Conservation (phyloP, 2,797 vertebrate genomes). For the Dryobates pubescens region DNA sequence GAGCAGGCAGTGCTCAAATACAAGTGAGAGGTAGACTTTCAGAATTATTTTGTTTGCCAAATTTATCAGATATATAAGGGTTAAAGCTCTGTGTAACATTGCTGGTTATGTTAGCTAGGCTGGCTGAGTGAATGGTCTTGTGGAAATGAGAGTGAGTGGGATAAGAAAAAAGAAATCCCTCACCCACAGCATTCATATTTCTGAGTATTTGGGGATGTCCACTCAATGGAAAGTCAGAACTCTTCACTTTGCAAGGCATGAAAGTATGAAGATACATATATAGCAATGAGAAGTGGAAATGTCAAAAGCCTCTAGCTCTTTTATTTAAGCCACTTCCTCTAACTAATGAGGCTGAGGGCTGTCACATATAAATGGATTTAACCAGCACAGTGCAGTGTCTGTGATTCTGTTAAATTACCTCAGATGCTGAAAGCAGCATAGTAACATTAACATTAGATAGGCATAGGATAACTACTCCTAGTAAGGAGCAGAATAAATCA, state of each 20-base stretch:
- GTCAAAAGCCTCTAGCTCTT: neutral
- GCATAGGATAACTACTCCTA: neutral
- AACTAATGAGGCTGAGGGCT: neutral
- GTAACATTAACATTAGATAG: neutral
- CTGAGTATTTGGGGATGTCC: slow-evolving; percentile 22
- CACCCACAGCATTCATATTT: neutral
- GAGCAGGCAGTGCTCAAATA: neutral
- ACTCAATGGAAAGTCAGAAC: neutral
- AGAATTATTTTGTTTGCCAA: neutral
- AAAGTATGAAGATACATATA: neutral
- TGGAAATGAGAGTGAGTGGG: neutral
- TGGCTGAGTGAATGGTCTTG: neutral
- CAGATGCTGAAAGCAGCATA: neutral
- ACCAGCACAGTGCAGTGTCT: neutral
- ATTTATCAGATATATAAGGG: neutral
- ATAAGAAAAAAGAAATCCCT: slow-evolving; percentile 13
- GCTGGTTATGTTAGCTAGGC: neutral
- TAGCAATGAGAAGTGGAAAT: neutral
- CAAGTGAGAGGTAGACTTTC: neutral
- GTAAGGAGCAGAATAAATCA: neutral
- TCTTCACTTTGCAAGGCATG: neutral
- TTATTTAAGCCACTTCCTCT: neutral
- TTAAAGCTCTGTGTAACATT: neutral
- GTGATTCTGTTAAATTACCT: neutral
- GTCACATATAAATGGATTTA: neutral